phyloP scores from a whole-genome alignment of 2,888 invertebrate genomes.

The Iphiclides podalirius region DNA sequence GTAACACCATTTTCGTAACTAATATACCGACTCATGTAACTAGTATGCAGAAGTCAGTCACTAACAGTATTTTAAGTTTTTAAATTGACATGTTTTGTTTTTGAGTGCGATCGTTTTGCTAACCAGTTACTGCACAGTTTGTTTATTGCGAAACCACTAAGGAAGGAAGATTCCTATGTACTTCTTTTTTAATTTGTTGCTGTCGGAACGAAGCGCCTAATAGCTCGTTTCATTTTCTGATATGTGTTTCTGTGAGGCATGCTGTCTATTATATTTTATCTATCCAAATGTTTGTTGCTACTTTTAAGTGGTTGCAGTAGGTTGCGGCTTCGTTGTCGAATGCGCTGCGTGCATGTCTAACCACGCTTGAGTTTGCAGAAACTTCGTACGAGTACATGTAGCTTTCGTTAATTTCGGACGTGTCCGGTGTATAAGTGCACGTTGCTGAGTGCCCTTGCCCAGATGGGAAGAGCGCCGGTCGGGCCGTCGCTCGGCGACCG shows the following conservation, averaged over 20 bases:
- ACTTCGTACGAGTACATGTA: not conserved
- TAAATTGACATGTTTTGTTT: constrained; percentile 3
- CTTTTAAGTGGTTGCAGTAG: not conserved
- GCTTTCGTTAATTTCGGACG: not conserved
- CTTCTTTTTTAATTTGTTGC: not conserved
- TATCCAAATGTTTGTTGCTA: not conserved
- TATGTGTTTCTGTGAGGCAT: not conserved
- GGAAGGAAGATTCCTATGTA: not conserved
- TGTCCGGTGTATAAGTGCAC: too few relatives aligned
- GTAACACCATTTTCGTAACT: constrained; percentile 6
- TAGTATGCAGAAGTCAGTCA: constrained; percentile 66
- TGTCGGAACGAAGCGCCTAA: not conserved
- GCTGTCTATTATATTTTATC: not conserved
- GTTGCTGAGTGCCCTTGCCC: too few relatives aligned
- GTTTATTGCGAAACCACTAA: not conserved
- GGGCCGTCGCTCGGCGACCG: too few relatives aligned
- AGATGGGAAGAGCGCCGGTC: too few relatives aligned
- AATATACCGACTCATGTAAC: constrained; percentile 12
- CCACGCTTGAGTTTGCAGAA: not conserved
- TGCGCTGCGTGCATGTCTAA: constrained; percentile 4
- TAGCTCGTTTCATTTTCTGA: not conserved
- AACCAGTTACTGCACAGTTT: not conserved
- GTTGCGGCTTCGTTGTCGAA: constrained; percentile 7
- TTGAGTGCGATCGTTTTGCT: not conserved
- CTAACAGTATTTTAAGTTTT: constrained; percentile 33